phyloP scores from a whole-genome alignment of 2,797 vertebrate genomes.

The Scleropages formosus region DNA sequence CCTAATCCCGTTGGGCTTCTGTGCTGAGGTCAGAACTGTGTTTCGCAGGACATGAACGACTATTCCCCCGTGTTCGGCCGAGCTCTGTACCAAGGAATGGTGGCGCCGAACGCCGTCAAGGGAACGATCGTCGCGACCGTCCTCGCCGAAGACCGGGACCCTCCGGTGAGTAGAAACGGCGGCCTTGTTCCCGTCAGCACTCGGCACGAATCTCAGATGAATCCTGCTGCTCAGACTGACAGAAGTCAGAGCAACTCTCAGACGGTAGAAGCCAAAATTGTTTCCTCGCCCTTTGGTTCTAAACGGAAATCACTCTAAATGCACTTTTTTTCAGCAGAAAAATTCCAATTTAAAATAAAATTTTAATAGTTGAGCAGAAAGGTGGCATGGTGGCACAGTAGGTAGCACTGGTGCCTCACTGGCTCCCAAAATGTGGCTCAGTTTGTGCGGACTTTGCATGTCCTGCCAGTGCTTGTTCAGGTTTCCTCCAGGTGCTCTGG shows the following conservation, averaged over 20 bases:
- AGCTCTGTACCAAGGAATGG: slow-evolving; percentile 85
- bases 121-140: slow-evolving; percentile 85
- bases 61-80: slow-evolving; percentile 86
- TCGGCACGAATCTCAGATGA: background rate
- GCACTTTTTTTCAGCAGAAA: too few species aligned
- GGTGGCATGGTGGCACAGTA: too few species aligned
- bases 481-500: too few species aligned
- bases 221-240: background rate
- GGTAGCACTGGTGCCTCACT: too few species aligned
- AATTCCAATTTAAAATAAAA: too few species aligned
- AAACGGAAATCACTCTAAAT: too few species aligned
- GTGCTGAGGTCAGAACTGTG: slow-evolving; percentile 28
- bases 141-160: slow-evolving; percentile 84
- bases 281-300: background rate
- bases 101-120: slow-evolving; percentile 91
- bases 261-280: background rate
- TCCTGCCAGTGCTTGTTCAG: too few species aligned
- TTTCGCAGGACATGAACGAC: slow-evolving; percentile 93
- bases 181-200: slow-evolving; percentile 15
- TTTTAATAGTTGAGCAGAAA: too few species aligned
- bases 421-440: too few species aligned
- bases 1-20: slow-evolving; percentile 34
- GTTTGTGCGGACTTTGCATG: too few species aligned
- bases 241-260: background rate
- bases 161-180: slow-evolving; percentile 74